These are phyloP conservation scores for Tamandua tetradactyla DNA, from an alignment of 2,797 vertebrate genomes.

Conservation along the genomic window DNA sequence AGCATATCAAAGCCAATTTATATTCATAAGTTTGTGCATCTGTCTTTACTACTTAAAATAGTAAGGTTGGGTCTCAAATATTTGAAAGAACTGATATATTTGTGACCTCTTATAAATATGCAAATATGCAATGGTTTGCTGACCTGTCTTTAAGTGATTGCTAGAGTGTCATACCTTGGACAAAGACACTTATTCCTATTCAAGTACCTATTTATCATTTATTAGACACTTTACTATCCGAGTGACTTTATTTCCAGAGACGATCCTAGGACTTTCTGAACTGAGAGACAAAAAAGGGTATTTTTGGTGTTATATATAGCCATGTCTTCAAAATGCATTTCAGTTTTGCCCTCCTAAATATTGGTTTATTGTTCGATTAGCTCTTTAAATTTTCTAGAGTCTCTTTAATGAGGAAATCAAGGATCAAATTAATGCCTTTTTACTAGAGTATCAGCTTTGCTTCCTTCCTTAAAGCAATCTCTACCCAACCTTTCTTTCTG, in stretches of 20 bases:
- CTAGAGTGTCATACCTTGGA: background rate
- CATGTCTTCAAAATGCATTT: background rate
- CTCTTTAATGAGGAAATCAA: background rate
- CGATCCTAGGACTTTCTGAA: background rate
- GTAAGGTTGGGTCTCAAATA: background rate
- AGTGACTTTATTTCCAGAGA: background rate
- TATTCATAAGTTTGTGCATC: constrained; percentile 18
- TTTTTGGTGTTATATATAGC: background rate
- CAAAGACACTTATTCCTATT: background rate
- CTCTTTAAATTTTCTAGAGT: background rate
- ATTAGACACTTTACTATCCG: background rate
- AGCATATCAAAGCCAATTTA: background rate
- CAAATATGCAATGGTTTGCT: background rate
- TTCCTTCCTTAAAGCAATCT: background rate
- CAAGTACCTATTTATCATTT: background rate
- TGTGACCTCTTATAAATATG: background rate
- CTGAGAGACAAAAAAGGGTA: background rate
- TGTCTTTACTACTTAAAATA: constrained; percentile 67
- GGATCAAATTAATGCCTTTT: background rate
- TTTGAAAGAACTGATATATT: background rate
- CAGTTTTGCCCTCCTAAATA: background rate
- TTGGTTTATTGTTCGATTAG: background rate
- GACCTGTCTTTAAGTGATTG: background rate
- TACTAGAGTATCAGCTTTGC: background rate
- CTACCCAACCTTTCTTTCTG: background rate